A percentile compares a stretch with the other conserved stretches of the same genome.
phyloP scores from a whole-genome alignment of 1,140 invertebrate genomes.

The Cecropterus lyciades region DNA sequence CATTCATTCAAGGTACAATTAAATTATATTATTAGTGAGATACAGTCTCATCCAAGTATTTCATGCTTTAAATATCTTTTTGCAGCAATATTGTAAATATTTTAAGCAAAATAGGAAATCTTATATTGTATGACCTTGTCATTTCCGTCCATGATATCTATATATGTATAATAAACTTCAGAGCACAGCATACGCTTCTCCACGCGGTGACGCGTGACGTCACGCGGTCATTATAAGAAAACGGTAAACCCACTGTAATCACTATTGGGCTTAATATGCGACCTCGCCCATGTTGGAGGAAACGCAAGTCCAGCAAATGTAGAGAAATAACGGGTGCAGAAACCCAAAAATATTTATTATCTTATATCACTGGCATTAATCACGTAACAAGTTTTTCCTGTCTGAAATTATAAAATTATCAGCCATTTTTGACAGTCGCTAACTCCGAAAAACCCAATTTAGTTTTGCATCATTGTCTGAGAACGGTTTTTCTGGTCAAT shows the following conservation, averaged over 20 bases:
- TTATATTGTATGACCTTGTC: no score
- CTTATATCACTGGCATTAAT: background rate
- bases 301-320: background rate
- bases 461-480: no score
- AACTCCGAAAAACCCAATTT: no score
- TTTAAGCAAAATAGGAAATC: no score
- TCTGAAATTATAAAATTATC: background rate
- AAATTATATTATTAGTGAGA: no score
- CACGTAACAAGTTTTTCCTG: background rate
- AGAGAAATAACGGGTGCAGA: background rate
- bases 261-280: background rate
- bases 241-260: background rate
- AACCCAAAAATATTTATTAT: background rate
- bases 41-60: no score
- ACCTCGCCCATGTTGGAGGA: background rate
- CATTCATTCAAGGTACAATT: no score
- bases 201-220: background rate
- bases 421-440: background rate
- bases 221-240: background rate
- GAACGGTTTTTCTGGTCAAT: no score
- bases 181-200: background rate
- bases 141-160: no score
- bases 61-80: no score
- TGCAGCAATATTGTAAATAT: no score
- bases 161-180: no score